These are phyloP conservation scores for Heliangelus exortis DNA, from an alignment of 2,797 vertebrate species.

Conservation along the genomic window DNA sequence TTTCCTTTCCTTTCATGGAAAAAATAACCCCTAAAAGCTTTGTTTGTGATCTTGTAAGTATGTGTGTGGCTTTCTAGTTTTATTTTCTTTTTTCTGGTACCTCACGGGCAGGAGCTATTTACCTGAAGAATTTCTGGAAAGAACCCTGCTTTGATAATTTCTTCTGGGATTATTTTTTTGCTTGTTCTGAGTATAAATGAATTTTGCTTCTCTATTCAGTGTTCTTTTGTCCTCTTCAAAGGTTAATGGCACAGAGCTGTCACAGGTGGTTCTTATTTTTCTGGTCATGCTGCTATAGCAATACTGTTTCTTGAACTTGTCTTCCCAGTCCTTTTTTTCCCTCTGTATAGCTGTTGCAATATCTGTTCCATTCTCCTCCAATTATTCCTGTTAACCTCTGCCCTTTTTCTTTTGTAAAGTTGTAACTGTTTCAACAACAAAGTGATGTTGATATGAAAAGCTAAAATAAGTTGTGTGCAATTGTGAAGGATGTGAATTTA, in stretches of 20 bases:
- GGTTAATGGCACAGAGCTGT: conserved; percentile 57
- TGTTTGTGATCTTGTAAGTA: conserved; percentile 66
- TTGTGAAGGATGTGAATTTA: conserved; percentile 53
- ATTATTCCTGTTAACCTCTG: conserved; percentile 66
- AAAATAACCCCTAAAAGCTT: conserved; percentile 57
- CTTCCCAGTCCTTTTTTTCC: conserved; percentile 48
- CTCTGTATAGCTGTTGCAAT: conserved; percentile 49
- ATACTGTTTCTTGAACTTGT: conserved; percentile 64
- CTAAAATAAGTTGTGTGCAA: conserved; percentile 47
- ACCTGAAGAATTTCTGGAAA: conserved; percentile 68
- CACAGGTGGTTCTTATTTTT: conserved; percentile 70
- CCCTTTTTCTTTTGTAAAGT: conserved; percentile 64
- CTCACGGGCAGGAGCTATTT: conserved; percentile 57
- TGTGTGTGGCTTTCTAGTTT: conserved; percentile 60
- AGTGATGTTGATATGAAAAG: conserved; percentile 60
- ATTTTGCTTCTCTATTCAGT: conserved; percentile 55
- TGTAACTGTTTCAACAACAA: conserved; percentile 62
- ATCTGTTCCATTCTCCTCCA: conserved; percentile 54
- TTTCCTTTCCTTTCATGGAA: conserved; percentile 45
- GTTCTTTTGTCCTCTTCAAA: conserved; percentile 68
- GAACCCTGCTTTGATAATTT: conserved; percentile 67
- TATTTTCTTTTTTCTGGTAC: conserved; percentile 60
- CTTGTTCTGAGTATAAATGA: conserved; percentile 55
- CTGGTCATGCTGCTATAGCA: conserved; percentile 53
- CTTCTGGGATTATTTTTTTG: conserved; percentile 64